These are phyloP conservation scores for Terebella lapidaria DNA, from an alignment of 2,888 invertebrate species.

Conservation along the genomic window DNA sequence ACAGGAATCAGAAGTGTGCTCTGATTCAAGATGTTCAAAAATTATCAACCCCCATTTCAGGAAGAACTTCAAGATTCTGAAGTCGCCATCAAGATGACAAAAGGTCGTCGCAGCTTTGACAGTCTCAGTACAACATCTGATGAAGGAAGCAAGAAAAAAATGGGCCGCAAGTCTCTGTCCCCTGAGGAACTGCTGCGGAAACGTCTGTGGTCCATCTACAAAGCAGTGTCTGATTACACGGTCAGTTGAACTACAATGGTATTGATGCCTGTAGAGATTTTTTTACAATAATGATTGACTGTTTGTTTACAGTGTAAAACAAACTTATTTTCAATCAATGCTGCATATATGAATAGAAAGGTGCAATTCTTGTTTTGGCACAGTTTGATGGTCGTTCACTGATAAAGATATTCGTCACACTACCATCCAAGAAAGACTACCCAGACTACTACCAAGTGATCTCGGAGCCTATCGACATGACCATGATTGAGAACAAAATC, in stretches of 20 bases:
- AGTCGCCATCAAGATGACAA: not conserved
- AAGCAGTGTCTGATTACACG: slow-evolving; percentile 52
- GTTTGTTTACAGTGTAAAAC: too few relatives aligned
- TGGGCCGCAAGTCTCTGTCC: slow-evolving; percentile 23
- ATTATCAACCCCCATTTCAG: too few relatives aligned
- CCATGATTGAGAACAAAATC: slow-evolving; percentile 86
- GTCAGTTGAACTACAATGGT: too few relatives aligned
- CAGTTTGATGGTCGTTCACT: slow-evolving; percentile 75
- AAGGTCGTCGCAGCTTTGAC: slow-evolving; percentile 5
- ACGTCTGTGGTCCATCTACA: slow-evolving; percentile 76
- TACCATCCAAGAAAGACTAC: slow-evolving; percentile 89
- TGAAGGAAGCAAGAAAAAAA: not conserved
- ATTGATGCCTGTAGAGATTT: too few relatives aligned
- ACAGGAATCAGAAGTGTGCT: too few relatives aligned
- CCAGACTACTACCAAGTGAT: slow-evolving; percentile 95
- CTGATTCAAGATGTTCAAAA: too few relatives aligned
- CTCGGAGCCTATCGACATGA: slow-evolving; percentile 88
- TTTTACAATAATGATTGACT: too few relatives aligned
- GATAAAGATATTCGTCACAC: slow-evolving; percentile 89
- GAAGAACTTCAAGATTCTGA: too few relatives aligned
- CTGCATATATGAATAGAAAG: too few relatives aligned
- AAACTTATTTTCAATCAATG: too few relatives aligned
- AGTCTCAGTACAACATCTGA: slow-evolving; percentile 10
- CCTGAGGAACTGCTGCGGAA: slow-evolving; percentile 55
- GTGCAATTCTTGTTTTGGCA: too few relatives aligned